A percentile compares a stretch with the other conserved stretches of the same genome.
Evolutionary conservation across 2,797 vertebrate genomes (phyloP).

Genomic region (Potorous gilbertii): DNA sequence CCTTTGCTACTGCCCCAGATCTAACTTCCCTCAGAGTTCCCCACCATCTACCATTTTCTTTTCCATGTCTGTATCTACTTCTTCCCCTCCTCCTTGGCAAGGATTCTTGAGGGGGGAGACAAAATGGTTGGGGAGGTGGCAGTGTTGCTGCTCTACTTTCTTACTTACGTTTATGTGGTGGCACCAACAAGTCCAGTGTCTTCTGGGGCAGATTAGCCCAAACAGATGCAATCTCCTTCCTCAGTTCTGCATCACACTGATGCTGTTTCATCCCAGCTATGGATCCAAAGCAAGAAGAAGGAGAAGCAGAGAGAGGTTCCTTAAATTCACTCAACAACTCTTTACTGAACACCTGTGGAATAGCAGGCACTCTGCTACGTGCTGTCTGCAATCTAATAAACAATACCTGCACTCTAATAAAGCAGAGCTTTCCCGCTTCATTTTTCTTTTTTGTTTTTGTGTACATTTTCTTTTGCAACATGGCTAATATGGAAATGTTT

Average conservation of each 20-base stretch:
- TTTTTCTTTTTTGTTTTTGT: neutral
- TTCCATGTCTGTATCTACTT: neutral
- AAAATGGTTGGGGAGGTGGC: neutral
- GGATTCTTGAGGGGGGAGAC: neutral
- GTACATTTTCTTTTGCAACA: neutral
- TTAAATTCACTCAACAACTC: neutral
- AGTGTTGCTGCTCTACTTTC: neutral
- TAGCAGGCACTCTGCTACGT: neutral
- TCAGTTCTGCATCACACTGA: conserved; percentile 91
- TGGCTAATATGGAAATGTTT: neutral
- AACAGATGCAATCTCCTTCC: conserved; percentile 93
- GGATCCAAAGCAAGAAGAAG: neutral
- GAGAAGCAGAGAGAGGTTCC: neutral
- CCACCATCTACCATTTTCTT: neutral
- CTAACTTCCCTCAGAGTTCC: neutral
- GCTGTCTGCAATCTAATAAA: neutral
- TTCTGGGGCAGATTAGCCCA: conserved; percentile 97
- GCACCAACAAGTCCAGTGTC: conserved; percentile 94
- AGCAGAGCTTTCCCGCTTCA: neutral
- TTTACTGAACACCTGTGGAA: neutral
- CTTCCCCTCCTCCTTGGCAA: neutral
- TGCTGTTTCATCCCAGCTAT: conserved; percentile 92
- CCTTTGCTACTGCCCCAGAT: neutral
- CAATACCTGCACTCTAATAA: neutral
- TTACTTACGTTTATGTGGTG: conserved; percentile 94